Conservation (phyloP, 1,140 invertebrate genomes). For the Megalopta genalis region DNA sequence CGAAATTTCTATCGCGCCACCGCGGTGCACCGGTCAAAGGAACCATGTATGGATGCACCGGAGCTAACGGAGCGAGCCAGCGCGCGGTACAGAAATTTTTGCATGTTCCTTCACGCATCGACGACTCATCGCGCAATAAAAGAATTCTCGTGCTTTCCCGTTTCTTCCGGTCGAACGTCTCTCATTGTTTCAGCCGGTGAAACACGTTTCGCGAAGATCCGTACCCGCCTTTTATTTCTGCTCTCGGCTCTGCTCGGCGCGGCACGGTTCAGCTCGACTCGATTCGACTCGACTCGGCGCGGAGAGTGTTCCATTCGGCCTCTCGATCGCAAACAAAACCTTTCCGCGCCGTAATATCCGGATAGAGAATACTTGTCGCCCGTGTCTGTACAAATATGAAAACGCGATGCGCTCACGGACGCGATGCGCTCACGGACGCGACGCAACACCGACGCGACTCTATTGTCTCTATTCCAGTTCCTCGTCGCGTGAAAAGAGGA, state of each 20-base stretch:
- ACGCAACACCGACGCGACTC: no score
- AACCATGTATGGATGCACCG: slow-evolving; percentile 16
- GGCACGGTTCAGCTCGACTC: neutral
- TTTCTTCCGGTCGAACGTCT: slow-evolving; percentile 30
- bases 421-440: no score
- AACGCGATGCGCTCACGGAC: no score
- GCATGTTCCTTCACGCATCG: slow-evolving; percentile 53
- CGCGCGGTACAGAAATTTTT: slow-evolving; percentile 42
- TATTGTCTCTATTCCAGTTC: no score
- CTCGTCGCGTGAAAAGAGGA: no score
- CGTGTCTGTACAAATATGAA: neutral
- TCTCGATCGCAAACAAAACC: neutral
- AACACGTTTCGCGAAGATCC: neutral
- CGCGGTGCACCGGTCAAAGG: neutral
- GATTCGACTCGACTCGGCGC: neutral
- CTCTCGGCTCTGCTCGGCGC: neutral
- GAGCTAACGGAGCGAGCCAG: neutral
- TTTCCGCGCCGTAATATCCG: neutral
- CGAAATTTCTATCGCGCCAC: neutral
- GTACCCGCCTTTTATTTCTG: neutral
- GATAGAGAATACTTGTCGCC: neutral
- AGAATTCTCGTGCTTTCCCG: slow-evolving; percentile 32
- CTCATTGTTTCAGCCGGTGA: slow-evolving; percentile 10
- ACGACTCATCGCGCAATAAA: slow-evolving; percentile 34
- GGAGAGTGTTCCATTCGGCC: neutral